Base-by-base conservation (phyloP, 1,140 invertebrate genomes). In the Delia radicum region DNA sequence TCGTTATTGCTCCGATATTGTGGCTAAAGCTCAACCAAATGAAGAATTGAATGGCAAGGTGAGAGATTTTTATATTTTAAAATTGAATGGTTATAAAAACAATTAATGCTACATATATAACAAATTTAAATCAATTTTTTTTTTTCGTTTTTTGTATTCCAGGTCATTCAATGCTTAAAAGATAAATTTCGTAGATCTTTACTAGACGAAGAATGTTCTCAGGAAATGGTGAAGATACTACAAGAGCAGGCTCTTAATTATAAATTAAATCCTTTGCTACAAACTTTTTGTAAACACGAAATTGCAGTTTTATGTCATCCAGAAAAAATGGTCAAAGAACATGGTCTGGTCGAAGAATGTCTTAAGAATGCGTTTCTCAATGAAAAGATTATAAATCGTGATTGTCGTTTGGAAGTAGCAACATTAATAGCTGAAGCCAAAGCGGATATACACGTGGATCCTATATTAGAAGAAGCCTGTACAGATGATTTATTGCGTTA, bases 191-290 rank as follows among this genome's bases (percentile, higher is more conserved):
- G 92, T 7, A 89, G 92, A 81, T 90, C 91, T 0, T 92, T 93
- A 82, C 83, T 96, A 15, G 91, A 91, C 7, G 81, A 87, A n/a
- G 87, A 89, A 26, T 98, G 96, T 86, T 92, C 95, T 80, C 90
- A 91, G 79, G 93, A 97, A 87, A 91, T 98, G 85, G 89, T 92
- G 6, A 90, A 90, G 78, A 91, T 97, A 71, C 89, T 97, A 42
- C 91, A 93, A 85, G 95, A 97, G 82, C 93, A 95, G 80, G 95
- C 95, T 3, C 85, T 95, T 27, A 95, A 97, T 88, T 94, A 95
- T 82, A 91, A 93, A 81, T 87, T 96, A 46, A 96, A 97, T 89
- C 94, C 95, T 12, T 87, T 95, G 2, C 87, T 97, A 13, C 91
- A 91, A 61, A 91, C 91, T 61, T 89, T 94, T 55, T 98, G 96